These are phyloP conservation scores for Papilio demoleus DNA, from an alignment of 2,888 invertebrate species.

Conservation along the genomic window DNA sequence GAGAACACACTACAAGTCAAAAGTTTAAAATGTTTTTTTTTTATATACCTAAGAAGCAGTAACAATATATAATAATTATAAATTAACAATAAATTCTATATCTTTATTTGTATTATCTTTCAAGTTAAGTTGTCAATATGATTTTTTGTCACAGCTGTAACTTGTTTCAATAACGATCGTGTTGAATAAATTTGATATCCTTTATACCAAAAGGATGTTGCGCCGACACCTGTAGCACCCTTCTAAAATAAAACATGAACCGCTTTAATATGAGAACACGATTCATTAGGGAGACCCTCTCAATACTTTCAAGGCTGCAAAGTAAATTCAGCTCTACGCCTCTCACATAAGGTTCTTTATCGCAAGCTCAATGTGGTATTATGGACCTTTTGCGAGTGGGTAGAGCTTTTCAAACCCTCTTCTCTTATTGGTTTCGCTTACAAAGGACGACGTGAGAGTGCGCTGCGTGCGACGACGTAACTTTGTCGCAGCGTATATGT, in stretches of 20 bases:
- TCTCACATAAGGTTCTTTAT: slow-evolving; percentile 50
- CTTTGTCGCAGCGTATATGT: slow-evolving; percentile 64
- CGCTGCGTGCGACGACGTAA: slow-evolving; percentile 59
- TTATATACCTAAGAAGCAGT: background rate
- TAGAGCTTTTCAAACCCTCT: slow-evolving; percentile 67
- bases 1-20: background rate
- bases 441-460: slow-evolving; percentile 70
- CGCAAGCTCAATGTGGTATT: slow-evolving; percentile 46
- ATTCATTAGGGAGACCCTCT: slow-evolving; percentile 63
- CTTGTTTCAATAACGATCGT: background rate
- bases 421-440: slow-evolving; percentile 79
- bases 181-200: background rate
- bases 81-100: background rate
- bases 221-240: slow-evolving; percentile 51
- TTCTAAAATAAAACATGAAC: slow-evolving; percentile 43
- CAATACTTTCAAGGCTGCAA: slow-evolving; percentile 48
- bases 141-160: background rate
- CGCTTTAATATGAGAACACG: slow-evolving; percentile 56
- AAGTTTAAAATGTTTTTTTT: background rate
- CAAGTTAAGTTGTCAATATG: background rate
- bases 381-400: slow-evolving; percentile 68
- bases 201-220: slow-evolving; percentile 1
- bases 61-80: background rate
- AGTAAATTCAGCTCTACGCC: slow-evolving; percentile 45
- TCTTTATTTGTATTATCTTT: background rate